phyloP scores from a whole-genome alignment of 1,140 invertebrate species.

The Tetragonula clypearis region DNA sequence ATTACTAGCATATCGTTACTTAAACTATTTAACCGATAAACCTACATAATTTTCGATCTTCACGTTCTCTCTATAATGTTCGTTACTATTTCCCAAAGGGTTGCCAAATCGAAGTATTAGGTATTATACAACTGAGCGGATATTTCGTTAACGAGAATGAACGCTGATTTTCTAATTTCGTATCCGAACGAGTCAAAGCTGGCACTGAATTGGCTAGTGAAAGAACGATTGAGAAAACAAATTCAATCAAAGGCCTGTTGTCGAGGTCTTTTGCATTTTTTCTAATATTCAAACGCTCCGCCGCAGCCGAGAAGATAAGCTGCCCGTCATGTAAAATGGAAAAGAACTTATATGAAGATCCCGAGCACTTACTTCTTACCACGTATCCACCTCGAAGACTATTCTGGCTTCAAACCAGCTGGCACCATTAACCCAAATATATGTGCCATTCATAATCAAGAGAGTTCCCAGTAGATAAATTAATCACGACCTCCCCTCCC shows the following conservation, averaged over 20 bases:
- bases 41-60: background rate
- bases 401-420: conserved; percentile 62
- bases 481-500: conserved; percentile 44
- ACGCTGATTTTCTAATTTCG: too few relatives aligned
- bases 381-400: conserved; percentile 36
- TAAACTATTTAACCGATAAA: background rate
- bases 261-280: too few relatives aligned
- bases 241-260: background rate
- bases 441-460: conserved; percentile 57
- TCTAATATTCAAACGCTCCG: background rate
- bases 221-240: background rate
- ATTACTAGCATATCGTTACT: background rate
- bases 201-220: too few relatives aligned
- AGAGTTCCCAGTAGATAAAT: conserved; percentile 53
- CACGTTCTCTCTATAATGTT: background rate
- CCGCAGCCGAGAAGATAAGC: too few relatives aligned
- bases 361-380: conserved; percentile 37
- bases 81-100: background rate
- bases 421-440: conserved; percentile 67
- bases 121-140: too few relatives aligned
- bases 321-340: conserved; percentile 4
- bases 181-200: too few relatives aligned
- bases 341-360: conserved; percentile 26
- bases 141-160: too few relatives aligned
- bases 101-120: too few relatives aligned